Conservation (phyloP, 2,113 vertebrate genomes). For the Caranx ignobilis region DNA sequence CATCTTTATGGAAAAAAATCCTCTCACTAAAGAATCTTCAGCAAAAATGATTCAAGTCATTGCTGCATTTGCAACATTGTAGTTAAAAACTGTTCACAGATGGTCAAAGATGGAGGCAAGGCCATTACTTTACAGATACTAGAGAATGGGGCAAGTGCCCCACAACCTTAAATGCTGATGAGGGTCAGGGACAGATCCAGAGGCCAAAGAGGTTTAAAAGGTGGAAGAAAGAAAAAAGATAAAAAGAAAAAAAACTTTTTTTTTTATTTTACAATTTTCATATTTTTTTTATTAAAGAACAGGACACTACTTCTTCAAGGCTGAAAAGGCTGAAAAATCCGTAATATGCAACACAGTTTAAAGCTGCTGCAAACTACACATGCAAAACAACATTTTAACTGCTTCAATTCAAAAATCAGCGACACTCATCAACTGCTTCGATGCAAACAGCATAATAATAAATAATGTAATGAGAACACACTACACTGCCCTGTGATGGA, state of each 20-base stretch:
- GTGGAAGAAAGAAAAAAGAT: background rate
- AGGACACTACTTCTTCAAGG: background rate
- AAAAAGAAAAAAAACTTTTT: background rate
- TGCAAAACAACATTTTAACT: background rate
- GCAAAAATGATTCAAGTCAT: background rate
- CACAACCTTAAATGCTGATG: background rate
- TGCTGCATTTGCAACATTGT: background rate
- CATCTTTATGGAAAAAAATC: background rate
- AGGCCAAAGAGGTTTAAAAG: background rate
- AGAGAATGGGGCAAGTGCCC: background rate
- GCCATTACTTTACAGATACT: background rate
- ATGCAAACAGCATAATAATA: background rate
- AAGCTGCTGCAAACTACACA: background rate
- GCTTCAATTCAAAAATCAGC: background rate
- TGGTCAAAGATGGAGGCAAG: background rate
- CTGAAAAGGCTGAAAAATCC: background rate
- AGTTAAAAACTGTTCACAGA: background rate
- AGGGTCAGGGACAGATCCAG: background rate
- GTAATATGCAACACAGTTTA: background rate
- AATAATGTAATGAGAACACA: background rate
- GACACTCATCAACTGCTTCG: background rate
- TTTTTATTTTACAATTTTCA: background rate
- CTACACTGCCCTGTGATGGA: background rate
- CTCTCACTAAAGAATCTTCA: background rate
- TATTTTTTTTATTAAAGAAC: background rate